Conservation (phyloP, 2,888 invertebrate genomes). For the Anthophora plumipes region DNA sequence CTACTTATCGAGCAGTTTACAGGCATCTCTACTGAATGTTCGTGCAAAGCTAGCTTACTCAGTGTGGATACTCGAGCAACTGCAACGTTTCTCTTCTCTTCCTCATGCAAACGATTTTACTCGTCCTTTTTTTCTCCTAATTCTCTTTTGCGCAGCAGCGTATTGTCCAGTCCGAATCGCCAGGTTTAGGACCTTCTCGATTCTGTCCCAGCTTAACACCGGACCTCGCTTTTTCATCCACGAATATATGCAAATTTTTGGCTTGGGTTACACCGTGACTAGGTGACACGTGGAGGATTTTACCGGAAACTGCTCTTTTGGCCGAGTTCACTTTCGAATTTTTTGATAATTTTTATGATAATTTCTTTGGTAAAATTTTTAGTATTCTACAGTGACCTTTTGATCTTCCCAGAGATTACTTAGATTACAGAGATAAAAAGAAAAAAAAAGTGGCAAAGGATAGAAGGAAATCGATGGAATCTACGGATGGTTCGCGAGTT, state of each 20-base stretch:
- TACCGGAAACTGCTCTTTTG: background rate
- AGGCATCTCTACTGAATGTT: background rate
- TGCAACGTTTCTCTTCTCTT: background rate
- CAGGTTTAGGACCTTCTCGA: background rate
- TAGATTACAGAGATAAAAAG: too few species aligned
- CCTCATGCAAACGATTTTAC: background rate
- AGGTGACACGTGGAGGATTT: background rate
- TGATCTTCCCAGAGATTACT: too few species aligned
- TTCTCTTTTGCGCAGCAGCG: background rate
- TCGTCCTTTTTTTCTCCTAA: background rate
- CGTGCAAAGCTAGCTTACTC: slow-evolving; percentile 8
- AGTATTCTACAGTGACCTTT: background rate
- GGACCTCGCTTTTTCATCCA: background rate
- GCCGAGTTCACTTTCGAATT: background rate
- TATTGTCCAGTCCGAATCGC: background rate
- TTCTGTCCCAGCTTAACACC: slow-evolving; percentile 1
- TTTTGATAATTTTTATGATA: too few species aligned
- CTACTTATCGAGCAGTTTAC: slow-evolving; percentile 43
- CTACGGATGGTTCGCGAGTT: too few species aligned
- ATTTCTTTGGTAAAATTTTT: background rate
- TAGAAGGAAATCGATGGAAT: too few species aligned
- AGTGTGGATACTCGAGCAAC: background rate
- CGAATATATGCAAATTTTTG: slow-evolving; percentile 12
- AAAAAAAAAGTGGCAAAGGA: too few species aligned
- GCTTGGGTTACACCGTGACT: background rate